Conservation (phyloP, 2,113 vertebrate genomes). For the Crotalus tigris region DNA sequence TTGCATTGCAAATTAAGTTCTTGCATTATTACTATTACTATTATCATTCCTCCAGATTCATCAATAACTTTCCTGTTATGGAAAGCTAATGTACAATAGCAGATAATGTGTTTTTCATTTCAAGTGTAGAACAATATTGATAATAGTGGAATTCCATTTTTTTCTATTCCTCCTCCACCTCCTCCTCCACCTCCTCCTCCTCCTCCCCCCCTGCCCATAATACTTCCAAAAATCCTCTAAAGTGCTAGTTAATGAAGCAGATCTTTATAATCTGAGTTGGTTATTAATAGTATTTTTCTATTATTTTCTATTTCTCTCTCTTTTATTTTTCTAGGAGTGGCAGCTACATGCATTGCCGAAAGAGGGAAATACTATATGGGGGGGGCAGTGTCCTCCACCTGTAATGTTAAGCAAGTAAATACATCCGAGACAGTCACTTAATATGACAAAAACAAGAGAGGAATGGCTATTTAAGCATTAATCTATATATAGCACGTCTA, state of each 20-base stretch:
- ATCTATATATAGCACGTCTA: neutral
- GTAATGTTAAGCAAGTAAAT: neutral
- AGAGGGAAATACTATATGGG: neutral
- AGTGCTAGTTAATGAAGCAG: neutral
- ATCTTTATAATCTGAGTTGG: neutral
- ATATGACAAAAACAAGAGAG: neutral
- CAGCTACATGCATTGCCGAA: neutral
- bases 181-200: neutral
- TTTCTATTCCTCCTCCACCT: neutral
- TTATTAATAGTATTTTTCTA: neutral
- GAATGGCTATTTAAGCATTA: neutral
- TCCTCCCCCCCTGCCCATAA: neutral
- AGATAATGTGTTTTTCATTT: neutral
- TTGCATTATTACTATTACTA: neutral
- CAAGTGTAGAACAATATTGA: neutral
- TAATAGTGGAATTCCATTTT: neutral
- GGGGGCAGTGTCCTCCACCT: neutral
- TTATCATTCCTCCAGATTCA: neutral
- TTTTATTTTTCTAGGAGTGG: fast-evolving
- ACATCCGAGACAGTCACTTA: neutral
- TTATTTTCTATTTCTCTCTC: neutral
- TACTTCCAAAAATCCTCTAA: neutral
- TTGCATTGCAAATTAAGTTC: neutral
- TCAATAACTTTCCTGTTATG: neutral
- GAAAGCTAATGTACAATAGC: neutral